Evolutionary conservation across 2,888 invertebrate genomes (phyloP), one percentile per base, ranked within the genome.

Genomic region (Linyphia triangularis): DNA sequence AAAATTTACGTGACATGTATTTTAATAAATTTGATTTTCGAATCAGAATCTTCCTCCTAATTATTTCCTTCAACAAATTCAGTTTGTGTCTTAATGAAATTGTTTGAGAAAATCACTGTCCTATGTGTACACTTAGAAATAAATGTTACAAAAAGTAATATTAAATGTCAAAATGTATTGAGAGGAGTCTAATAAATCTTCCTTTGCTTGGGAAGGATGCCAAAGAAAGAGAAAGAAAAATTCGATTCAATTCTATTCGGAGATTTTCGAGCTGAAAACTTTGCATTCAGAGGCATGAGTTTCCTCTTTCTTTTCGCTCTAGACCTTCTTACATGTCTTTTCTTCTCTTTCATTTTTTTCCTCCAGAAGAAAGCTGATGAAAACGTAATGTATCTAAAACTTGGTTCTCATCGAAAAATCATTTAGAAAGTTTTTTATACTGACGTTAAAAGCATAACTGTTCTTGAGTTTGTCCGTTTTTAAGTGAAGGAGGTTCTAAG

Each of bases 61-160:
- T 72, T 72, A 72, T 72, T 51, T 72, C 26, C 28, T n/a, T 28
- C 51, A 43, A 72, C 26, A 72, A 72, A 43, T 72, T 72, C n/a
- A 72, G 72, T 72, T 30, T 26, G 51, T 6, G 24, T 43, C 72
- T 72, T 72, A 72, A 72, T 72, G 72, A 72, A 72, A 72, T 72
- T 72, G 51, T 65, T 30, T n/a, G 30, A 30, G 30, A n/a, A 51
- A 28, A 28, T 9, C 51, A 19, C 5, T 30, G 19, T n/a, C 51
- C 26, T 72, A 19, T 28, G 72, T 40, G 40, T 65, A 40, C 28
- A 78, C n/a, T 78, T 19, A 16, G 65, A 81, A 81, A 81, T 81
- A 81, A 81, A 81, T 69, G 79, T 57, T 67, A 69, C 57, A 67
- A 81, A 69, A 81, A 81, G 79, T 81, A 81, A 81, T 81, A 81